Percentiles rank a stretch among this genome's conserved stretches.
phyloP scores from a whole-genome alignment of 1,140 invertebrate genomes.

The Lasaia peninsularis region DNA sequence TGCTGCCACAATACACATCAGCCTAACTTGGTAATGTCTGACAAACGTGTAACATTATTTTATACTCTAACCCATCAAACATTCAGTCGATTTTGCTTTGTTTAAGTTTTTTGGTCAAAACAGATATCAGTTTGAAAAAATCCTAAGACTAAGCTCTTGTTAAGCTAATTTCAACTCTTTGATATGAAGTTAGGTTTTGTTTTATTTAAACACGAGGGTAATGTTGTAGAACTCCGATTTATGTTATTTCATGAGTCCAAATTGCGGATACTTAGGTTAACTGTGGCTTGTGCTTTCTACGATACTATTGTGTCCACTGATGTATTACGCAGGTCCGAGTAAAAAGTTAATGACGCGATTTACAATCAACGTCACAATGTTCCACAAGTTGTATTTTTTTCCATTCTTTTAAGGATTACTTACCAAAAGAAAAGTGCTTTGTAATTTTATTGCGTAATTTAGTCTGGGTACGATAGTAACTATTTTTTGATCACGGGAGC shows the following conservation, averaged over 20 bases:
- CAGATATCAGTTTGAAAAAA: neutral
- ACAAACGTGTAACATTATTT: neutral
- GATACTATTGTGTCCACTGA: constrained; percentile 54
- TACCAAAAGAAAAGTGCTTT: too few relatives aligned
- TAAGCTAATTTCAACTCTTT: neutral
- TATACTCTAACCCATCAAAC: neutral
- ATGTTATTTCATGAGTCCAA: constrained; percentile 54
- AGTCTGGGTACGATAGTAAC: too few relatives aligned
- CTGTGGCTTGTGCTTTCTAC: constrained; percentile 53
- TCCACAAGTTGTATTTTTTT: too few relatives aligned
- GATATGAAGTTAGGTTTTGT: neutral
- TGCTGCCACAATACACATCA: constrained; percentile 50
- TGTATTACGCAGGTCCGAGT: constrained; percentile 35
- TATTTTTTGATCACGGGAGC: too few relatives aligned
- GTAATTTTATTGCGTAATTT: too few relatives aligned
- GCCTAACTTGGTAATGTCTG: constrained; percentile 34
- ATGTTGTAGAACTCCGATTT: constrained; percentile 35
- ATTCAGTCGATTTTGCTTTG: too few relatives aligned
- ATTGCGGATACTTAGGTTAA: constrained; percentile 65
- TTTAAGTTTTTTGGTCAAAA: neutral
- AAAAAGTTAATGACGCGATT: neutral
- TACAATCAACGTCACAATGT: too few relatives aligned
- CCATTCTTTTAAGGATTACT: too few relatives aligned
- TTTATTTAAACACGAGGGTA: neutral
- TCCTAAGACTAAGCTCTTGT: neutral